phyloP scores from a whole-genome alignment of 1,140 invertebrate genomes.

The Cephus cinctus region DNA sequence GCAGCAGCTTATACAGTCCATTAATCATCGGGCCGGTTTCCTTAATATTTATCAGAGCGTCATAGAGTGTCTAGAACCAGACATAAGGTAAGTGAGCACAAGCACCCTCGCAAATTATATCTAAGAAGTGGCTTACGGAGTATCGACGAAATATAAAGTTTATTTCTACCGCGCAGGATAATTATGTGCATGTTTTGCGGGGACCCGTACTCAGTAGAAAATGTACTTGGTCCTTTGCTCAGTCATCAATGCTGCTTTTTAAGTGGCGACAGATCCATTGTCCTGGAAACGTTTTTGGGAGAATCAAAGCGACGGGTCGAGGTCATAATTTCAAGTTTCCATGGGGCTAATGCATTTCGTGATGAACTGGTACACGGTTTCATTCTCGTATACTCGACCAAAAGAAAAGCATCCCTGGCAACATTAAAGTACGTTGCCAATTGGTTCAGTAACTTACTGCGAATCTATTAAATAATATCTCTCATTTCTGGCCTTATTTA shows the following conservation, averaged over 20 bases:
- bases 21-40: constrained; percentile 70
- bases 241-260: constrained; percentile 86
- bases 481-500: too few species aligned
- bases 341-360: constrained; percentile 88
- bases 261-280: constrained; percentile 83
- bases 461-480: too few species aligned
- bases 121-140: constrained; percentile 7
- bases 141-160: too few species aligned
- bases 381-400: constrained; percentile 93
- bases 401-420: constrained; percentile 90
- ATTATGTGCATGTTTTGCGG: constrained; percentile 98
- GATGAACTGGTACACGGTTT: constrained; percentile 95
- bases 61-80: constrained; percentile 79
- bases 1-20: constrained; percentile 72
- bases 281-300: constrained; percentile 87
- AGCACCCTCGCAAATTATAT: constrained; percentile 1
- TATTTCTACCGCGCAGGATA: constrained; percentile 63
- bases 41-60: constrained; percentile 72
- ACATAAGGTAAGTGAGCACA: constrained; percentile 73
- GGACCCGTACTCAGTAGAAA: constrained; percentile 89
- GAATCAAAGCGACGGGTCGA: constrained; percentile 87
- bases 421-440: constrained; percentile 77
- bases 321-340: constrained; percentile 93
- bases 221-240: constrained; percentile 84
- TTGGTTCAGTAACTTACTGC: too few species aligned